These are phyloP conservation scores for Microplitis manilae DNA, from an alignment of 2,888 invertebrate species.

Conservation along the genomic window DNA sequence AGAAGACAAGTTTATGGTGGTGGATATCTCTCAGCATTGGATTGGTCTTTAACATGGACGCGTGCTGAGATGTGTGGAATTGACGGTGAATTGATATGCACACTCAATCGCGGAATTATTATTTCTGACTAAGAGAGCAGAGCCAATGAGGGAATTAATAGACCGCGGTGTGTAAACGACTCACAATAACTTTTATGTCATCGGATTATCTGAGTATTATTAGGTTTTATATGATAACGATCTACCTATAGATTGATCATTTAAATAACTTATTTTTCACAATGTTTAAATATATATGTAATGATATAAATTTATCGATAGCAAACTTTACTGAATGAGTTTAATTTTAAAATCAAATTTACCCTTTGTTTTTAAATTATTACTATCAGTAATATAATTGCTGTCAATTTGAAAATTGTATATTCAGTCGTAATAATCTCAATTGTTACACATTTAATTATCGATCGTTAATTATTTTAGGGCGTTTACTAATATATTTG, in stretches of 20 bases:
- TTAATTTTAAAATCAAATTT: too few relatives aligned
- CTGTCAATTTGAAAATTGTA: too few relatives aligned
- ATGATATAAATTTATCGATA: too few relatives aligned
- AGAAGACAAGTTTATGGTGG: too few relatives aligned
- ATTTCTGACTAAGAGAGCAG: neutral
- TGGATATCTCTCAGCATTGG: neutral
- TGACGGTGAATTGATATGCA: constrained; percentile 32
- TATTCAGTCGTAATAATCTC: neutral
- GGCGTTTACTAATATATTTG: neutral
- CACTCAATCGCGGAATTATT: constrained; percentile 31
- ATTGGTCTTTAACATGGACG: neutral
- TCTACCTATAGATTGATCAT: neutral
- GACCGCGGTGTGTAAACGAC: constrained; percentile 20
- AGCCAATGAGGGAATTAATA: constrained; percentile 13
- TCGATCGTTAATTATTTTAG: neutral
- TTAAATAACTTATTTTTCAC: neutral
- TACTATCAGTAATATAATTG: too few relatives aligned
- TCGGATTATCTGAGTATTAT: constrained; percentile 18
- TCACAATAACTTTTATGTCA: constrained; percentile 1
- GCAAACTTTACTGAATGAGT: too few relatives aligned
- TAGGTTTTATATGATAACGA: neutral
- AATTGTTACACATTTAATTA: neutral
- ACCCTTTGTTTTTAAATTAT: too few relatives aligned
- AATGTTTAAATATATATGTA: too few relatives aligned
- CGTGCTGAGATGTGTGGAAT: constrained; percentile 34